Evolutionary conservation across 2,113 vertebrate species (phyloP).

Genomic region (Myotis lucifugus): DNA sequence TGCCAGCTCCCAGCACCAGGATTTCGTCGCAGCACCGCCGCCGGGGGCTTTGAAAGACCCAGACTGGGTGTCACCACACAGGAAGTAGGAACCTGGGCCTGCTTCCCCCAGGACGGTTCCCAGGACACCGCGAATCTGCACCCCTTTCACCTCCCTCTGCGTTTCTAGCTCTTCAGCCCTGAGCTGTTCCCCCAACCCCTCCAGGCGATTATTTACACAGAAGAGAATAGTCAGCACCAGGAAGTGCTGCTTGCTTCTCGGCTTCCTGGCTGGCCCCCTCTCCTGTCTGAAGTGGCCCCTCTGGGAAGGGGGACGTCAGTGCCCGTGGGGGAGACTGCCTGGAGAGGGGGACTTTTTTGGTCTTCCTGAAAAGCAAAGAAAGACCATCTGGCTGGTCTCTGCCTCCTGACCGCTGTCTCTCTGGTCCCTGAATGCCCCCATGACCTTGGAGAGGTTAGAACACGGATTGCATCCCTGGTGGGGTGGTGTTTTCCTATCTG

Average conservation of each 20-base stretch:
- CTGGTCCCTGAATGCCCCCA: not conserved
- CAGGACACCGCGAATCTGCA: not conserved
- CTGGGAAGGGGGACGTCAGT: conserved; percentile 57
- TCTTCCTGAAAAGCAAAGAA: conserved; percentile 23
- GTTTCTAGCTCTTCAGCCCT: conserved; percentile 11
- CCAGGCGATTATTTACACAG: conserved; percentile 74
- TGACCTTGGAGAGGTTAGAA: not conserved
- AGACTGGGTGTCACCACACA: not conserved
- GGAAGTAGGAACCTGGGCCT: not conserved
- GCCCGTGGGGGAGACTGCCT: not conserved
- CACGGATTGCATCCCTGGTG: not conserved
- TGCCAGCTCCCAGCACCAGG: not conserved
- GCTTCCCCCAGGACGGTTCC: not conserved
- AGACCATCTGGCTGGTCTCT: not conserved
- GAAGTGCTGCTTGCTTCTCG: conserved; percentile 38
- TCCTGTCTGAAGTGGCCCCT: conserved; percentile 40
- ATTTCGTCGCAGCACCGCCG: conserved; percentile 8
- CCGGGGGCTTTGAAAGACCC: not conserved
- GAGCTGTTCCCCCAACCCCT: not conserved
- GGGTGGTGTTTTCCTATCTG: not conserved
- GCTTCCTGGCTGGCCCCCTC: not conserved
- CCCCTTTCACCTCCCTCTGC: conserved; percentile 36
- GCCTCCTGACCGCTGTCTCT: not conserved
- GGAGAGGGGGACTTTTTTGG: conserved; percentile 11
- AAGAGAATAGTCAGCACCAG: conserved; percentile 68